Percentiles rank a stretch among this genome's conserved stretches.
Conservation (phyloP, 2,113 vertebrate genomes). For the Struthio camelus region DNA sequence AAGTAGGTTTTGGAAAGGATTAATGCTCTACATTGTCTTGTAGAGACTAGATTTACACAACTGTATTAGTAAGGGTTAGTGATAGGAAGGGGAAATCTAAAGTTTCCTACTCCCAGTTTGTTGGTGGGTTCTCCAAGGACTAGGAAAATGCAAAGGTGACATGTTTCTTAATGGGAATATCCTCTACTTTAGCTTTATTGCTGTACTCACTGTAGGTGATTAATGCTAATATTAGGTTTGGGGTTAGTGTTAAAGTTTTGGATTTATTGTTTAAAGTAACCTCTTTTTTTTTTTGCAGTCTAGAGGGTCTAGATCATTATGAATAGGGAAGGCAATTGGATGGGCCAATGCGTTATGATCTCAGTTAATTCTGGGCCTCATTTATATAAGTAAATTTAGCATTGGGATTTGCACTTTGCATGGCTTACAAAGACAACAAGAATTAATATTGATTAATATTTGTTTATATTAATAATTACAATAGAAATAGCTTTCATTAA, state of each 20-base stretch:
- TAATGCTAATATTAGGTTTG: background rate
- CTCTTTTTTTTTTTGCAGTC: background rate
- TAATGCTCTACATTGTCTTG: background rate
- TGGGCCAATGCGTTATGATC: background rate
- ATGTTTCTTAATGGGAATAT: background rate
- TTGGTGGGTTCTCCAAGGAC: background rate
- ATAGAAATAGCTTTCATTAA: background rate
- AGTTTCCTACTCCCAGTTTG: background rate
- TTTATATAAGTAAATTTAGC: background rate
- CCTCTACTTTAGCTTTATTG: background rate
- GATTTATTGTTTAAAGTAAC: background rate
- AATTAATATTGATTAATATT: background rate
- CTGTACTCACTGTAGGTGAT: background rate
- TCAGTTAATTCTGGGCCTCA: background rate
- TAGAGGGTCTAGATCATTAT: background rate
- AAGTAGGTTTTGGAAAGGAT: background rate
- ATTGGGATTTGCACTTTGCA: background rate
- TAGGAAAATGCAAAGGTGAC: background rate
- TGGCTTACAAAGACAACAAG: background rate
- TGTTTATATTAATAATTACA: background rate
- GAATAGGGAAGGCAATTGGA: background rate
- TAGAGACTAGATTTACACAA: background rate
- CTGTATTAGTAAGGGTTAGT: background rate
- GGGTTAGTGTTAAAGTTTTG: background rate
- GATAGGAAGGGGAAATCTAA: background rate